These are phyloP conservation scores for Myotis findleyi DNA, from an alignment of 2,797 vertebrate genomes.

Conservation along the genomic window DNA sequence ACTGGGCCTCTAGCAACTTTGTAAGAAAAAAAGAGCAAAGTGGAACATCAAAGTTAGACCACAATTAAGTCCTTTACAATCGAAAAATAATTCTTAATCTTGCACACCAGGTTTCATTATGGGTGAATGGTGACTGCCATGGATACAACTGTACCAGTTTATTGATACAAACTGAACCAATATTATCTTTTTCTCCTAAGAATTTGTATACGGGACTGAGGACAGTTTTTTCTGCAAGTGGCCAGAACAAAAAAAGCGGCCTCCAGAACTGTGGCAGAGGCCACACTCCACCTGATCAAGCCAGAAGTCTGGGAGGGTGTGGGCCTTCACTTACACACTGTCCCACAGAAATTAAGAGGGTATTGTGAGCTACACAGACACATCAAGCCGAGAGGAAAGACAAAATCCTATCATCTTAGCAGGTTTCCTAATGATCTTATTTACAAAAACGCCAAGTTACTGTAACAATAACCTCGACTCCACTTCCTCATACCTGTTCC, in stretches of 20 bases:
- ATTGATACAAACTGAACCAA: not conserved
- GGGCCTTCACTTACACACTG: not conserved
- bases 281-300: not conserved
- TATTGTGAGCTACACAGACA: not conserved
- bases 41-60: not conserved
- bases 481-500: constrained; percentile 62
- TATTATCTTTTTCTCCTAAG: not conserved
- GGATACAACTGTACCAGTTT: not conserved
- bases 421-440: not conserved
- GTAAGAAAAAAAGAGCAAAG: not conserved
- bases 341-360: not conserved
- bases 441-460: not conserved
- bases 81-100: not conserved
- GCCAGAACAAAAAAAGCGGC: not conserved
- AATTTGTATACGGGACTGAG: not conserved
- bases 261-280: not conserved
- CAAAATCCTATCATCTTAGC: not conserved
- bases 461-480: not conserved
- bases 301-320: no score
- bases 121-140: not conserved
- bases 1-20: not conserved
- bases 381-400: not conserved
- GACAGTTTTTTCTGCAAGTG: not conserved
- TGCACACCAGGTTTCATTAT: not conserved
- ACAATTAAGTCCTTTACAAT: not conserved